phyloP scores from a whole-genome alignment of 2,113 vertebrate genomes.

The Aplodontia rufa region DNA sequence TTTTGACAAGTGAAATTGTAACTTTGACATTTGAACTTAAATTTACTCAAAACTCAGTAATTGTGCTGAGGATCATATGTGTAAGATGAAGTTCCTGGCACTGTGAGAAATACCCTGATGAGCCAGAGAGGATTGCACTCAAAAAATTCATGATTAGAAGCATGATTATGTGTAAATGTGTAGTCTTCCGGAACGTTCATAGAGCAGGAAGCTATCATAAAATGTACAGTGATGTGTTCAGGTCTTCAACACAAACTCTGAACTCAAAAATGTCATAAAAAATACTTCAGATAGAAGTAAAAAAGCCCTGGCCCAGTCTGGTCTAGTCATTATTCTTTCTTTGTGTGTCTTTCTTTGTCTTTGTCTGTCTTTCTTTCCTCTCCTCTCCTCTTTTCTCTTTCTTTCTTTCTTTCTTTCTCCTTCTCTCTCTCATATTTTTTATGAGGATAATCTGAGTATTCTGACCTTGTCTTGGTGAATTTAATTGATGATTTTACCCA shows the following conservation, averaged over 20 bases:
- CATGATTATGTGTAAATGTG: background rate
- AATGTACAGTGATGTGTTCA: background rate
- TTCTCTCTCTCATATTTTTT: background rate
- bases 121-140: background rate
- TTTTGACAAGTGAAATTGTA: slow-evolving; percentile 26
- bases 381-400: too few species aligned
- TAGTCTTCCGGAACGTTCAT: background rate
- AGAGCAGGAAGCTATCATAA: background rate
- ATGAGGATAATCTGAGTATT: background rate
- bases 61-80: background rate
- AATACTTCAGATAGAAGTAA: background rate
- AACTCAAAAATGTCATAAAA: background rate
- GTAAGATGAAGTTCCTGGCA: background rate
- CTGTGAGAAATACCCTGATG: background rate
- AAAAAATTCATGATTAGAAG: background rate
- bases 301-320: background rate
- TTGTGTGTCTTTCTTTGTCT: too few species aligned
- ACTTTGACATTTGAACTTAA: background rate
- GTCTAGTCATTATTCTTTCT: background rate
- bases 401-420: too few species aligned
- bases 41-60: background rate
- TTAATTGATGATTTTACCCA: background rate
- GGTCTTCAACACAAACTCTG: background rate
- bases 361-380: too few species aligned
- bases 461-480: background rate